A percentile compares a stretch with the other conserved stretches of the same genome.
These are phyloP conservation scores for Toxonevra muliebris DNA, from an alignment of 2,888 invertebrate species.

Conservation along the genomic window DNA sequence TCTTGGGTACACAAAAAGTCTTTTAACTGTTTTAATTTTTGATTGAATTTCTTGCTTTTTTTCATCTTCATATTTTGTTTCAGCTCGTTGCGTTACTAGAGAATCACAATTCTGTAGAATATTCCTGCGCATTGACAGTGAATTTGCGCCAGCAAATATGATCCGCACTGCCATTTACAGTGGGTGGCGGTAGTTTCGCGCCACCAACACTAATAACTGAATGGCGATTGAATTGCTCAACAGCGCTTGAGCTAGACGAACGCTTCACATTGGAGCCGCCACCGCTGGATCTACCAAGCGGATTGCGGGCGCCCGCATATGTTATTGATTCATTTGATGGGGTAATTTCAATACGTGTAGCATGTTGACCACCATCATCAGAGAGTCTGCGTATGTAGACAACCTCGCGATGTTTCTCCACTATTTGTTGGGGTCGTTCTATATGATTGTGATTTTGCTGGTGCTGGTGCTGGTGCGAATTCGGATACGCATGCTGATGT, in stretches of 20 bases:
- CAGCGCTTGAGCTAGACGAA: slow-evolving; percentile 47
- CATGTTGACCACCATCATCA: slow-evolving; percentile 57
- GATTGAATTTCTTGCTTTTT: slow-evolving; percentile 20
- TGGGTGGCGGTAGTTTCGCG: slow-evolving; percentile 49
- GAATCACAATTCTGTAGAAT: slow-evolving; percentile 64
- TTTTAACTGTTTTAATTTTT: slow-evolving; percentile 24
- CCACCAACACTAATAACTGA: slow-evolving; percentile 49
- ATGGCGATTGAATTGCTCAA: slow-evolving; percentile 33
- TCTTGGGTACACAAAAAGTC: slow-evolving; percentile 33
- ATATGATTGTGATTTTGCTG: slow-evolving; percentile 28
- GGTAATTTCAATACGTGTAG: slow-evolving; percentile 63
- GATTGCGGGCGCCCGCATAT: slow-evolving; percentile 45
- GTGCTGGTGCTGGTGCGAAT: slow-evolving; percentile 33
- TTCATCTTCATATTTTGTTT: slow-evolving; percentile 11
- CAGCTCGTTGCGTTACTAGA: neutral
- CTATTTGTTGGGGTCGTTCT: slow-evolving; percentile 16
- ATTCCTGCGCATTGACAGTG: slow-evolving; percentile 64
- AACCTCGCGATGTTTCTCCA: slow-evolving; percentile 61
- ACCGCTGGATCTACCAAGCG: slow-evolving; percentile 46
- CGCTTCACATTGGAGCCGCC: slow-evolving; percentile 47
- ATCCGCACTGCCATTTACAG: slow-evolving; percentile 54
- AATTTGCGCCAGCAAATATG: slow-evolving; percentile 69
- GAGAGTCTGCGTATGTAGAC: slow-evolving; percentile 61
- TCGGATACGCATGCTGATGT: slow-evolving; percentile 21
- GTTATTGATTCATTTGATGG: slow-evolving; percentile 62